Base-by-base conservation (phyloP, 2,888 invertebrate species). In the Orchesella flavescens region DNA sequence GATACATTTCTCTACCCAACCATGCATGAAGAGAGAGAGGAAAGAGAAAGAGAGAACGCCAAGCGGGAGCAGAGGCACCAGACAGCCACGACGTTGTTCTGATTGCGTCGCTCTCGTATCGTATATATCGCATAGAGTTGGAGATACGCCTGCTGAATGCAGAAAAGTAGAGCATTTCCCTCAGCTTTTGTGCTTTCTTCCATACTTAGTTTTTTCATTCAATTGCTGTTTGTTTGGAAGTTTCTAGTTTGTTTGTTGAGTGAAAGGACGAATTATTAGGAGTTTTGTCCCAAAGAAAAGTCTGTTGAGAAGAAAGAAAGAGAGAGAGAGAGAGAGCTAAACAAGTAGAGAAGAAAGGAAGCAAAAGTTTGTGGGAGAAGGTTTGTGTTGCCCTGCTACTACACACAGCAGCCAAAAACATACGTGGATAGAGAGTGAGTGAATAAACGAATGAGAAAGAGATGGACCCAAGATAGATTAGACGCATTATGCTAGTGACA, bases 401-500 rank as follows among this genome's bases (percentile, higher is more conserved):
- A 80, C 66, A 34, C 34, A 7, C 34, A 4, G 34, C 34, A 4
- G 7, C 34, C n/a, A n/a, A 34, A 4, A 34, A 34, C 34, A 34
- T 2, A 34, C 34, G 34, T 34, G 7, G 2, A 80, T 80, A 80
- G 73, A 57, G 82, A 84, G 84, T 73, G 73, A 80, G 71, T 80
- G 80, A 80, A 84, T 84, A 81, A 80, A 84, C 75, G 85, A 83
- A 80, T 79, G 83, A 82, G 83, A 77, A 86, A 84, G 86, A 87
- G 87, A 87, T 87, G 87, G 87, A 84, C 86, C 85, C 71, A 86
- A 86, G 87, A 87, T 86, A 86, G 87, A 87, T 87, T 87, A 87
- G 86, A 85, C 86, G 86, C 87, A 87, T 87, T 87, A 87, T 87
- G 87, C 86, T 86, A 86, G 79, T 86, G 87, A 87, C 87, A 87